Evolutionary conservation across 2,888 invertebrate genomes (phyloP), one percentile per base, ranked within the genome.

Genomic region (Seladonia tumulorum): DNA sequence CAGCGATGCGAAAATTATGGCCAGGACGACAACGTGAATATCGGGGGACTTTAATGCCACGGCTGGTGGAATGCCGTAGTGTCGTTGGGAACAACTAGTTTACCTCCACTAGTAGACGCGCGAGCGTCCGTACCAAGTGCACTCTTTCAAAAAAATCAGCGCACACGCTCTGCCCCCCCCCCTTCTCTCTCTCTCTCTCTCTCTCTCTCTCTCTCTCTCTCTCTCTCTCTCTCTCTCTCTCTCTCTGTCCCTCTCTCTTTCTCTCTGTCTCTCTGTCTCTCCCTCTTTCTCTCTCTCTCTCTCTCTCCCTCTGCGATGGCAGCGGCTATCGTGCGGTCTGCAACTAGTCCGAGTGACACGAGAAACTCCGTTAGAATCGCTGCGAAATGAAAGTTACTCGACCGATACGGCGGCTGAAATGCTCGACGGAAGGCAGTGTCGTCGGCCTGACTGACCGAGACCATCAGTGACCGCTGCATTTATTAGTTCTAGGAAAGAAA

Each of bases 21-120:
- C 82, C 47, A 29, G 68, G 53, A 74, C 85, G 81, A 88, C 85
- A 82, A 76, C 88, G 83, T 89, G 89, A 89, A 87, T 89, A 88
- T 86, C 86, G 81, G 82, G 16, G 82, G 81, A 73, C 85, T 88
- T 88, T 88, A 88, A 88, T 86, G 87, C 79, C 66, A 42, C 74
- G 79, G 75, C 63, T 70, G 74, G 78, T 53, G 89, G 89, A 88
- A 89, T 89, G 86, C 78, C 72, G 83, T 76, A 76, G 74, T 80
- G 83, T 89, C 89, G 89, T 66, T 82, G 29, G 66, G 73, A 76
- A 86, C 86, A 81, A 82, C 87, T 89, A 89, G 89, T 89, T 89
- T 86, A 86, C 78, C 86, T 88, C 88, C 86, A 66, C 63, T 42
- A 53, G 72, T 42, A 35, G 80, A 45, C 57, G 71, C 14, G 42